phyloP scores from a whole-genome alignment of 2,888 invertebrate species.

The Palloptera scutellata region DNA sequence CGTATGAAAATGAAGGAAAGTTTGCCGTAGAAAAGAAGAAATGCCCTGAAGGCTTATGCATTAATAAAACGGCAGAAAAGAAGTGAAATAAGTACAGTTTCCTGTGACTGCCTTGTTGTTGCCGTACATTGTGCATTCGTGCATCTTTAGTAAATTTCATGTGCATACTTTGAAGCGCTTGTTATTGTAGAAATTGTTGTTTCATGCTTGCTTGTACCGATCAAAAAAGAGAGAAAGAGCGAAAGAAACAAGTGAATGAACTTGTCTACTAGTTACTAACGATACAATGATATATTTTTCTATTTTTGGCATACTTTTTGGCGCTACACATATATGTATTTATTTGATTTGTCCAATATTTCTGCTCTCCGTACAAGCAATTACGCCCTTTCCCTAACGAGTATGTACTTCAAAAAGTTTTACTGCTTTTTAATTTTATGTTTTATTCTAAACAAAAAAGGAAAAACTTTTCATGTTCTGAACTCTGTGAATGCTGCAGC shows the following conservation, averaged over 20 bases:
- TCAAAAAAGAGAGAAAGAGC: no score
- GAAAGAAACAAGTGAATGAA: constrained; percentile 1
- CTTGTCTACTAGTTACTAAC: neutral
- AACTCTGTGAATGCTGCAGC: no score
- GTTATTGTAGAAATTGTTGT: constrained; percentile 6
- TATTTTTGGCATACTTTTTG: constrained; percentile 11
- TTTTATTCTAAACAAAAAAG: no score
- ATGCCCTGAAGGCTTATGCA: no score
- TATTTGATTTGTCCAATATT: neutral
- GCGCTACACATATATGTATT: neutral
- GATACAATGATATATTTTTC: neutral
- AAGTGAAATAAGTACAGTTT: no score
- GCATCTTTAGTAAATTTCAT: constrained; percentile 8
- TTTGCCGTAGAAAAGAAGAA: no score
- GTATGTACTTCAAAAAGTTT: neutral
- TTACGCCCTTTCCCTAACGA: no score
- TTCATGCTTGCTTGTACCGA: neutral
- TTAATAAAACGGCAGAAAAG: no score
- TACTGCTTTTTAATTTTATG: neutral
- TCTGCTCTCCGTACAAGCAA: no score
- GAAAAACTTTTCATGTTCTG: no score
- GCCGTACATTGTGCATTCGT: neutral
- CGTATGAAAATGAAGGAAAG: neutral
- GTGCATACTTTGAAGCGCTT: constrained; percentile 22
- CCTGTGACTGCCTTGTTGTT: no score